Conservation (phyloP, 2,797 vertebrate genomes). For the Enteromius fasciolatus region DNA sequence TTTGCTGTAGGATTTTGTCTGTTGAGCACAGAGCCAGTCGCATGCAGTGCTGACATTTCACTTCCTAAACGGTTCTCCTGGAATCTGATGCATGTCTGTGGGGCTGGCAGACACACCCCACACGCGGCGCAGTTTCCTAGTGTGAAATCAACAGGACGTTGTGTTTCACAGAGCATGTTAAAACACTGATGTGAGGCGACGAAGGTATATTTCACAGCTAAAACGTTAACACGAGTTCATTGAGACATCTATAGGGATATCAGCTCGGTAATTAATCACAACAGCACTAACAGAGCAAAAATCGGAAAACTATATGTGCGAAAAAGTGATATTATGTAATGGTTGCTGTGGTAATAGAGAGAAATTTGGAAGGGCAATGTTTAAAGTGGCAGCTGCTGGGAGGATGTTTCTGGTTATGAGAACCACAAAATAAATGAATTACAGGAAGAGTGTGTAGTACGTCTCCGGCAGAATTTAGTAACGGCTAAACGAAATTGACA, state of each 20-base stretch:
- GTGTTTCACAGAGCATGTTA: slow-evolving; percentile 52
- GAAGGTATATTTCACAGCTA: slow-evolving; percentile 27
- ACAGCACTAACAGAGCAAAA: slow-evolving; percentile 43
- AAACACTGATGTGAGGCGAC: slow-evolving; percentile 40
- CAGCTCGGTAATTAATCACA: slow-evolving; percentile 38
- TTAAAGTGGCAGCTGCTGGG: slow-evolving; percentile 48
- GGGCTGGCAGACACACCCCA: slow-evolving; percentile 57
- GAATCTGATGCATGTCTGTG: slow-evolving; percentile 41
- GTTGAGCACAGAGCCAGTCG: slow-evolving; percentile 29
- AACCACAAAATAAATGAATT: slow-evolving; percentile 37
- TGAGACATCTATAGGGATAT: slow-evolving; percentile 26
- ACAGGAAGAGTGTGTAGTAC: slow-evolving; percentile 7
- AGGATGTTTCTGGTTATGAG: slow-evolving; percentile 38
- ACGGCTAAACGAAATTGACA: slow-evolving; percentile 27
- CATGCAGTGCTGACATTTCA: slow-evolving; percentile 44
- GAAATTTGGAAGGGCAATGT: slow-evolving; percentile 28
- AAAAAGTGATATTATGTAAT: slow-evolving; percentile 48
- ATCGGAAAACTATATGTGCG: slow-evolving; percentile 4
- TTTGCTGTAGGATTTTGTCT: slow-evolving; percentile 28
- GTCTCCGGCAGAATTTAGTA: slow-evolving; percentile 25
- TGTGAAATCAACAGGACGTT: slow-evolving; percentile 59
- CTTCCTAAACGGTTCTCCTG: slow-evolving; percentile 33
- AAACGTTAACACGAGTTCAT: slow-evolving; percentile 3
- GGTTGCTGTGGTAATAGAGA: slow-evolving; percentile 32
- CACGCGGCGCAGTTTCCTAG: slow-evolving; percentile 54